Conservation (phyloP, 2,113 vertebrate species). For the Triplophysa dalaica region DNA sequence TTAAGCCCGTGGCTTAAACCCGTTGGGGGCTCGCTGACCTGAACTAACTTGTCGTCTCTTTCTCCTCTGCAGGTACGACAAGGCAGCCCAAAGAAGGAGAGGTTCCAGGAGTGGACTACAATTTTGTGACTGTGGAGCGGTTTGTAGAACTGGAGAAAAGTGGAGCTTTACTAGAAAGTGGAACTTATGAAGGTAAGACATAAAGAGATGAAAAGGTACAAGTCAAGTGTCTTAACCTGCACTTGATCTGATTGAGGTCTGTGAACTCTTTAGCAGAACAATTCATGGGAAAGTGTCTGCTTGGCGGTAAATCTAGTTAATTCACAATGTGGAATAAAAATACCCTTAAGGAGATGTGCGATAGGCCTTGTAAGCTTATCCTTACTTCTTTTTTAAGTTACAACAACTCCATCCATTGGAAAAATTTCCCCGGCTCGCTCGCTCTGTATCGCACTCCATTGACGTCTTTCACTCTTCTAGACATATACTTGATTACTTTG, state of each 20-base stretch:
- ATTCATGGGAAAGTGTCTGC: constrained; percentile 9
- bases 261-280: neutral
- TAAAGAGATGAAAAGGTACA: neutral
- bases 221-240: too few species aligned
- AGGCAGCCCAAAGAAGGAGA: constrained; percentile 98
- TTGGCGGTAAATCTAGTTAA: constrained; percentile 13
- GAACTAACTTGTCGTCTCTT: neutral
- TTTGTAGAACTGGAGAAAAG: constrained; percentile 99
- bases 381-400: constrained; percentile 26
- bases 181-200: constrained; percentile 94
- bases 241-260: too few species aligned
- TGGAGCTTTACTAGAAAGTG: constrained; percentile 94
- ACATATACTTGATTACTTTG: neutral
- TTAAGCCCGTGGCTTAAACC: constrained; percentile 16
- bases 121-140: constrained; percentile 94
- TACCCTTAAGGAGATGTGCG: neutral
- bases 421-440: neutral
- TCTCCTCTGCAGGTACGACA: constrained; percentile 84
- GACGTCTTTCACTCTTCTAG: neutral
- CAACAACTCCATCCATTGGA: constrained; percentile 24
- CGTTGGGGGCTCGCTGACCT: constrained; percentile 6
- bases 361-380: constrained; percentile 3
- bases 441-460: neutral
- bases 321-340: constrained; percentile 9
- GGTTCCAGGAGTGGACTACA: constrained; percentile 98